A percentile compares a stretch with the other conserved stretches of the same genome.
phyloP scores from a whole-genome alignment of 2,888 invertebrate genomes.

The Anarsia innoxiella region DNA sequence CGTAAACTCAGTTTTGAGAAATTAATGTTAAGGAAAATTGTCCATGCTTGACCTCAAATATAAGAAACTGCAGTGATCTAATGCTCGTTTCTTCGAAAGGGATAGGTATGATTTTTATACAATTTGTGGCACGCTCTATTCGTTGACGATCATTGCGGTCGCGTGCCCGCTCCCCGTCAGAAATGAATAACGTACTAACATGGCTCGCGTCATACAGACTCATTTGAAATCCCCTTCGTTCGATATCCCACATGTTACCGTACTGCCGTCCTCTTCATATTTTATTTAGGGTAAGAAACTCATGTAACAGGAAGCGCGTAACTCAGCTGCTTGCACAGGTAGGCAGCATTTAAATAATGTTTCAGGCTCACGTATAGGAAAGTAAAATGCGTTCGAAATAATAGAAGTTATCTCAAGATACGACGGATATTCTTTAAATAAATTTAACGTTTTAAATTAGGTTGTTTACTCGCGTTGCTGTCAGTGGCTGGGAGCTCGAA shows the following conservation, averaged over 20 bases:
- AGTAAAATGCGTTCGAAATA: background rate
- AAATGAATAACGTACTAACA: conserved; percentile 14
- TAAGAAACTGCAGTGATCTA: conserved; percentile 7
- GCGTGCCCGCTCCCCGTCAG: conserved; percentile 23
- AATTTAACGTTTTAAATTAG: conserved; percentile 36
- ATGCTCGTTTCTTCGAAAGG: conserved; percentile 7
- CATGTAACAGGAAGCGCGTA: conserved; percentile 20
- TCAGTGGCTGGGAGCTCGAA: conserved; percentile 37
- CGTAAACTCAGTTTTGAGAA: no score
- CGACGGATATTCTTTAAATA: conserved; percentile 26
- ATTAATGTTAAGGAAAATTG: no score
- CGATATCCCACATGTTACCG: conserved; percentile 34
- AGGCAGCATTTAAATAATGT: conserved; percentile 12
- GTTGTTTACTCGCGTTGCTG: conserved; percentile 49
- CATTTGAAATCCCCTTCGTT: conserved; percentile 26
- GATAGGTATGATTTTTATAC: background rate
- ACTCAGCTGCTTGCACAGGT: conserved; percentile 13
- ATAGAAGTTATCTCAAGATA: conserved; percentile 17
- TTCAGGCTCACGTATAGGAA: conserved; percentile 3
- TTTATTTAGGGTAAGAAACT: conserved; percentile 26
- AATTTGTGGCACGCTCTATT: conserved; percentile 11
- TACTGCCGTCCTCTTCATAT: conserved; percentile 24
- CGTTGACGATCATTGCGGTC: conserved; percentile 22
- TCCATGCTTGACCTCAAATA: no score
- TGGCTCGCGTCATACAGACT: conserved; percentile 12